Evolutionary conservation across 1,140 invertebrate species (phyloP).

Genomic region (Camponotus vicinus): DNA sequence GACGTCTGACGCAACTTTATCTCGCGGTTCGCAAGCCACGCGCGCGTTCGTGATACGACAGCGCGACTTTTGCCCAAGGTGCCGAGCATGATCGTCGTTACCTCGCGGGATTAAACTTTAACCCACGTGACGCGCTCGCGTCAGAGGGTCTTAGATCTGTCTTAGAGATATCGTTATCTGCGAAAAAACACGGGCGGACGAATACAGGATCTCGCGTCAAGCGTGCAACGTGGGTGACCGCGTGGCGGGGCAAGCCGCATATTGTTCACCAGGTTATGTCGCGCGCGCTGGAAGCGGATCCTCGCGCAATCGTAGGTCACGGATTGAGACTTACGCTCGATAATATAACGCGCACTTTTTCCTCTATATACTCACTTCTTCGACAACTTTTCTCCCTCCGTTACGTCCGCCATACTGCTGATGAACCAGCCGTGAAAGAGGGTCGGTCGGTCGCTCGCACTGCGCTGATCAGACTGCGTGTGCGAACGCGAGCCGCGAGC

Average conservation of each 20-base stretch:
- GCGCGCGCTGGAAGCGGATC: not conserved
- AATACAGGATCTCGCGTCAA: not conserved
- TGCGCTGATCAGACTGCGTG: slow-evolving; percentile 58
- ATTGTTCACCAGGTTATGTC: slow-evolving; percentile 32
- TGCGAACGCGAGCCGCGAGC: not conserved
- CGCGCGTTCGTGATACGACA: slow-evolving; percentile 34
- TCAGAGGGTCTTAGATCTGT: not conserved
- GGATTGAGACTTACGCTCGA: not conserved
- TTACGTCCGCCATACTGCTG: slow-evolving; percentile 87
- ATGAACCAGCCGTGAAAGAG: slow-evolving; percentile 43
- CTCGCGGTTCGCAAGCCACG: slow-evolving; percentile 46
- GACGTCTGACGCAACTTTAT: slow-evolving; percentile 78
- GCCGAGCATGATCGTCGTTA: slow-evolving; percentile 71
- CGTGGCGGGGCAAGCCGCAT: not conserved
- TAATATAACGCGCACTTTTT: slow-evolving; percentile 47
- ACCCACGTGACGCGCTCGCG: not conserved
- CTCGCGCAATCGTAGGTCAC: not conserved
- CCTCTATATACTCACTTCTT: slow-evolving; percentile 89
- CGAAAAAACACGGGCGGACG: not conserved
- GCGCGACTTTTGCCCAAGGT: slow-evolving; percentile 75
- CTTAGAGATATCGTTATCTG: slow-evolving; percentile 31
- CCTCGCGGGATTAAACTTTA: slow-evolving; percentile 8
- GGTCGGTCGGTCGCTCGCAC: not conserved
- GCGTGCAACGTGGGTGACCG: slow-evolving; percentile 15
- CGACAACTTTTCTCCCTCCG: slow-evolving; percentile 87